Evolutionary conservation across 2,888 invertebrate species (phyloP).

Genomic region (Temnothorax rugatulus): DNA sequence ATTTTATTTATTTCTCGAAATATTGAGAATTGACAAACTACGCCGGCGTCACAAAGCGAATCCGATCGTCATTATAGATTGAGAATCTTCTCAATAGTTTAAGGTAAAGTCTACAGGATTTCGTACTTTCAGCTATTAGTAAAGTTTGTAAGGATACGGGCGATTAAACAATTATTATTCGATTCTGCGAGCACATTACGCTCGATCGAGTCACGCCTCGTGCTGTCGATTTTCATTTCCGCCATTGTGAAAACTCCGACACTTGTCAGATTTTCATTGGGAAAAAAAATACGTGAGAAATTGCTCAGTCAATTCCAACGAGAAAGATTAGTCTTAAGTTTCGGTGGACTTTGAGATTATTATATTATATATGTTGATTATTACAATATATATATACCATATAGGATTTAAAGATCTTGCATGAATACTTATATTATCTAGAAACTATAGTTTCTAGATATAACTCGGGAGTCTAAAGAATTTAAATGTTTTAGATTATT

Average conservation of each 20-base stretch:
- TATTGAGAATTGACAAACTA: background rate
- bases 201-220: conserved; percentile 62
- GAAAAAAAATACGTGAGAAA: conserved; percentile 15
- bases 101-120: conserved; percentile 66
- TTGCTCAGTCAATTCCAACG: background rate
- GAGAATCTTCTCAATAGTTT: conserved; percentile 4
- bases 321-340: background rate
- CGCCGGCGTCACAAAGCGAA: background rate
- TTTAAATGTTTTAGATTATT: background rate
- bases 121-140: conserved; percentile 81
- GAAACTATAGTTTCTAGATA: background rate
- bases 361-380: background rate
- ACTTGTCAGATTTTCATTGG: conserved; percentile 40
- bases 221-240: conserved; percentile 56
- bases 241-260: conserved; percentile 37
- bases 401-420: background rate
- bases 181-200: conserved; percentile 76
- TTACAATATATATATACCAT: background rate
- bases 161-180: conserved; percentile 85
- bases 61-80: background rate
- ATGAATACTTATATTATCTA: background rate
- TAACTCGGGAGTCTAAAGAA: background rate
- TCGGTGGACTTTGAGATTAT: background rate
- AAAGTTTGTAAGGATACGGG: conserved; percentile 81
- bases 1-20: conserved; percentile 4